Evolutionary conservation across 2,113 vertebrate species (phyloP), one percentile per base, ranked within the genome.

Genomic region (Ginglymostoma cirratum): DNA sequence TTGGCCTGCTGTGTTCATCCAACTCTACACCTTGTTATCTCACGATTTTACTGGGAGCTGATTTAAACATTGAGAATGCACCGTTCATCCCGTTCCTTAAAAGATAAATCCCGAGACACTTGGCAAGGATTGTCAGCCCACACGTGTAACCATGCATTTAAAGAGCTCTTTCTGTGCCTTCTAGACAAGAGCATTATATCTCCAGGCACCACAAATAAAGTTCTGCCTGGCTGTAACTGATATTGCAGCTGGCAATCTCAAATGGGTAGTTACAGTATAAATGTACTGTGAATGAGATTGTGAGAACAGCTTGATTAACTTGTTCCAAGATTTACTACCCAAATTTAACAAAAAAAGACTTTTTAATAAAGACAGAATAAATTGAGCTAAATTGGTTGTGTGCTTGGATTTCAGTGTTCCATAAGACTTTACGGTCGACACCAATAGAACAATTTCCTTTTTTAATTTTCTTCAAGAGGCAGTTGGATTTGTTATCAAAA

Each of bases 401-500:
- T 87, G 85, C 12, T 55, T 89, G 48, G 86, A 30, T 30, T 24
- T 55, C 24, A 89, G 86, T 89, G 24, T 52, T 87, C 85, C 24
- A 52, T 87, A 52, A 89, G 48, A 55, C 12, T 30, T 24, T 55
- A 19, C n/a, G n/a, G 61, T 90, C 34, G 14, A n/a, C 27, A 90
- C 24, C 48, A 65, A 90, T 90, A 30, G 3, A 61, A 61, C 52
- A 90, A 61, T 89, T 89, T 89, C 86, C 27, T 61, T 61, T 55
- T 61, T 90, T 61, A 90, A 90, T 90, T 90, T 90, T 90, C 87
- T 90, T 90, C 52, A 61, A 61, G 27, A 34, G 52, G 52, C 52
- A 17, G 52, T 90, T 61, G 87, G 52, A 61, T 90, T 61, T 90
- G 52, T 34, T 30, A 90, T 90, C 87, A 90, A 61, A 90, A 61